Base-by-base conservation (phyloP, 2,888 invertebrate species). In the Habrosyne pyritoides region DNA sequence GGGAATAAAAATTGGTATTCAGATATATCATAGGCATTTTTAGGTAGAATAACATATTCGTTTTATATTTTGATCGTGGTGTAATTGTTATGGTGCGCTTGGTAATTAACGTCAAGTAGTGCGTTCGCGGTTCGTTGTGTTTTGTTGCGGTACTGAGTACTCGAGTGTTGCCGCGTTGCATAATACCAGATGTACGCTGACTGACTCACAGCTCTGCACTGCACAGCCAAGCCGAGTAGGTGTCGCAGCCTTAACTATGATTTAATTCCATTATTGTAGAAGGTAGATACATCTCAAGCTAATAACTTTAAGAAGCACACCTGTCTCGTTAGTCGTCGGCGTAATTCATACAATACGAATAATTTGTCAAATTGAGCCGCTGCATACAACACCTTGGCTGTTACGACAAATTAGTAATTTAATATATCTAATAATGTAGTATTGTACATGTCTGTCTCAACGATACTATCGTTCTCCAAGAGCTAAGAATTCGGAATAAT, bases 201-300 rank as follows among this genome's bases (percentile, higher is more conserved):
- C 3, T 33, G n/a, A 33, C n/a, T n/a, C 33, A 33, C 78, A 72
- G 68, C 65, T n/a, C 21, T 12, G 1, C 46, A 46, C 21, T 5
- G 87, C 89, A 87, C 84, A 88, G 88, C 81, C 78, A 71, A 28
- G 53, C 30, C 56, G 64, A 69, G 86, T 87, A 84, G 86, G 86
- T 85, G 84, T 81, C 67, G 55, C 65, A 71, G 71, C 60, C 63
- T 77, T 64, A 73, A 64, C 67, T 21, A 47, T 21, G 21, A 21
- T 24, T 24, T 12, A 21, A 22, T 22, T 22, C 0, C n/a, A 47
- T 24, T 12, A 22, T 21, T 22, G 22, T n/a, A 24, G 24, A n/a
- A 22, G 22, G 21, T 71, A 67, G 73, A 77, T 77, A 71, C 42
- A 77, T 67, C 64, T 76, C 67, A 63, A 59, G 67, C 53, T 63